Evolutionary conservation across 2,797 vertebrate genomes (phyloP).

Genomic region (Taeniopygia guttata): DNA sequence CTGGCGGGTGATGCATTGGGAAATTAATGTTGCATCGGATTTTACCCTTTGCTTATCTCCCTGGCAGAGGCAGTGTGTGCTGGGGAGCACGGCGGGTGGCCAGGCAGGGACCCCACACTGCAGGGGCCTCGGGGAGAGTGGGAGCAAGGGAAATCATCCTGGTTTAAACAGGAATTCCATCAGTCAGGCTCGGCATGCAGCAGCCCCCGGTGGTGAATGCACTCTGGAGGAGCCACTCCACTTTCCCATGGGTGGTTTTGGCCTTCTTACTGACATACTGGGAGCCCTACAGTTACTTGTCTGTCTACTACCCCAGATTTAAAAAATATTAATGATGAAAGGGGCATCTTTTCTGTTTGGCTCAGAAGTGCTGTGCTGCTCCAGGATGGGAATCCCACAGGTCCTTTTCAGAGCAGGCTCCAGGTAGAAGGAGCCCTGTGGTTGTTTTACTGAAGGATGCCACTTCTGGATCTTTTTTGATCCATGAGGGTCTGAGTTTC

Average conservation of each 20-base stretch:
- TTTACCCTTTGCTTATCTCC: neutral
- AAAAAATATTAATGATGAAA: neutral
- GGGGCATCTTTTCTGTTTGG: neutral
- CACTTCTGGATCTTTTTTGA: neutral
- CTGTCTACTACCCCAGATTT: neutral
- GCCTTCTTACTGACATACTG: neutral
- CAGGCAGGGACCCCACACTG: neutral
- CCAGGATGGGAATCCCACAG: neutral
- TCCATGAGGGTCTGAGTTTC: neutral
- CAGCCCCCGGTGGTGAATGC: fast-evolving
- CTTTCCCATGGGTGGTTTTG: neutral
- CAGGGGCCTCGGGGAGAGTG: fast-evolving
- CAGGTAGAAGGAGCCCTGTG: neutral
- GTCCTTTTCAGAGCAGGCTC: neutral
- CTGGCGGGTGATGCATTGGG: neutral
- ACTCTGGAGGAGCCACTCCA: fast-evolving
- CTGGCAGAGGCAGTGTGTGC: neutral
- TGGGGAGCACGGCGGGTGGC: neutral
- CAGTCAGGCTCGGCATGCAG: fast-evolving
- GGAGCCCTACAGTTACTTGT: neutral
- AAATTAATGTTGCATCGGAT: conserved; percentile 10
- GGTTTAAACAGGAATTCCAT: neutral
- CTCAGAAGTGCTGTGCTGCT: neutral
- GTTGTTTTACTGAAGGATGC: neutral
- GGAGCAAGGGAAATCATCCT: neutral